Conservation (phyloP, 2,888 invertebrate species). For the Drosophila meridiana region DNA sequence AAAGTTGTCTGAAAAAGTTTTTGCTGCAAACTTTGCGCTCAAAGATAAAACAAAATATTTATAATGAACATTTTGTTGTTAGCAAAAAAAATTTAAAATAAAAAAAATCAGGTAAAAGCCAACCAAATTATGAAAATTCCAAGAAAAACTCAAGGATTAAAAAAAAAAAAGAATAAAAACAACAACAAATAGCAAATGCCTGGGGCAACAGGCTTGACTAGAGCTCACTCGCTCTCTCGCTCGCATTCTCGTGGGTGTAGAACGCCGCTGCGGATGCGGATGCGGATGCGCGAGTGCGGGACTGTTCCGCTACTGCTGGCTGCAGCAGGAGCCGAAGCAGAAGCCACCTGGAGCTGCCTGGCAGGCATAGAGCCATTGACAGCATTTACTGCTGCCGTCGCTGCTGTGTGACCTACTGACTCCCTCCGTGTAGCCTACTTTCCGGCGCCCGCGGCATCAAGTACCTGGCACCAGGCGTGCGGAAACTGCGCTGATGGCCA, state of each 20-base stretch:
- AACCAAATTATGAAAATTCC: conserved; percentile 26
- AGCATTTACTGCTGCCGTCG: conserved; percentile 15
- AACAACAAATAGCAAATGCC: conserved; percentile 37
- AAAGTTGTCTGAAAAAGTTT: conserved; percentile 18
- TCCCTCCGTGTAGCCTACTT: conserved; percentile 66
- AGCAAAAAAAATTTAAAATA: conserved; percentile 11
- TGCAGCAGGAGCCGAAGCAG: conserved; percentile 10
- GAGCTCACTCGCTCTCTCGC: neutral
- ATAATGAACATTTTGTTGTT: conserved; percentile 20
- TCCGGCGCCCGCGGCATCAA: conserved; percentile 45
- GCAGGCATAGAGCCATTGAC: conserved; percentile 52
- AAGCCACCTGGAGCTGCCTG: conserved; percentile 7
- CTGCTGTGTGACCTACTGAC: conserved; percentile 65
- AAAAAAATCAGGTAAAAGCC: neutral
- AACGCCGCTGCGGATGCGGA: conserved; percentile 17
- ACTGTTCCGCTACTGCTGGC: conserved; percentile 8
- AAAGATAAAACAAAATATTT: conserved; percentile 10
- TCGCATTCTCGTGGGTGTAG: conserved; percentile 32
- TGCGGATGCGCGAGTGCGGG: conserved; percentile 26
- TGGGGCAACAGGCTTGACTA: conserved; percentile 28
- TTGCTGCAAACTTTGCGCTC: conserved; percentile 2
- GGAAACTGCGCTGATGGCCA: conserved; percentile 57
- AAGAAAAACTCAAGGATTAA: conserved; percentile 39
- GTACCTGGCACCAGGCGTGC: conserved; percentile 29
- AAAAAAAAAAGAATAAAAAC: conserved; percentile 40